A percentile compares a stretch with the other conserved stretches of the same genome.
phyloP scores from a whole-genome alignment of 2,888 invertebrate species.

The Archaeoteleia sp. region DNA sequence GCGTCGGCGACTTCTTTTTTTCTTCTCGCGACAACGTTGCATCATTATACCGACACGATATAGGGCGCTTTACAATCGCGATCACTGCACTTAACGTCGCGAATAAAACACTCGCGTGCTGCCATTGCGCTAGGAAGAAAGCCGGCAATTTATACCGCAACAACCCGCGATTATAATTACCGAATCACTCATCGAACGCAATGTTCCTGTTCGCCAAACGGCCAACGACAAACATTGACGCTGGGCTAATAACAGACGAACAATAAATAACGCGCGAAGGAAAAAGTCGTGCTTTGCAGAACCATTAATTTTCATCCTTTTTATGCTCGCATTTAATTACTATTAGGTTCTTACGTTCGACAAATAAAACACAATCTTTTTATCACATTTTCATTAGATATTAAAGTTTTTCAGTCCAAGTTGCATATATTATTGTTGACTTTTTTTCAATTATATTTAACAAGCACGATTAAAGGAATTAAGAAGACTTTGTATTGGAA shows the following conservation, averaged over 20 bases:
- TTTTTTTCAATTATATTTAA: too few relatives aligned
- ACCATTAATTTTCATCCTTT: too few relatives aligned
- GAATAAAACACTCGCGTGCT: conserved; percentile 30
- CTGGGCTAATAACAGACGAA: neutral
- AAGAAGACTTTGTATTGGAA: too few relatives aligned
- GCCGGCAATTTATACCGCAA: conserved; percentile 23
- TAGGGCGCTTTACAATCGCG: conserved; percentile 22
- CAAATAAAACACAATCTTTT: too few relatives aligned
- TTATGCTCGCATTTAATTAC: too few relatives aligned
- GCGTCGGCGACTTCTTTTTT: conserved; percentile 9
- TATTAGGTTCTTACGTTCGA: too few relatives aligned
- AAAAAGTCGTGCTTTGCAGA: neutral
- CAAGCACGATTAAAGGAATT: too few relatives aligned
- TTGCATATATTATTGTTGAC: too few relatives aligned
- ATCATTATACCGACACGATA: conserved; percentile 30
- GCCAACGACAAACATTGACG: conserved; percentile 16
- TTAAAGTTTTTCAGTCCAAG: too few relatives aligned
- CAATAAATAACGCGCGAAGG: neutral
- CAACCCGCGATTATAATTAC: conserved; percentile 32
- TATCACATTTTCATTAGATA: too few relatives aligned
- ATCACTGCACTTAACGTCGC: conserved; percentile 9
- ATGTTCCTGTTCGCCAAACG: conserved; percentile 1
- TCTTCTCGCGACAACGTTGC: conserved; percentile 24
- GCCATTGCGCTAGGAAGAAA: conserved; percentile 25
- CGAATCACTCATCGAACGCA: conserved; percentile 26